Evolutionary conservation across 2,888 invertebrate genomes (phyloP), one percentile per base, ranked within the genome.

Genomic region (Caenorhabditis sp.): DNA sequence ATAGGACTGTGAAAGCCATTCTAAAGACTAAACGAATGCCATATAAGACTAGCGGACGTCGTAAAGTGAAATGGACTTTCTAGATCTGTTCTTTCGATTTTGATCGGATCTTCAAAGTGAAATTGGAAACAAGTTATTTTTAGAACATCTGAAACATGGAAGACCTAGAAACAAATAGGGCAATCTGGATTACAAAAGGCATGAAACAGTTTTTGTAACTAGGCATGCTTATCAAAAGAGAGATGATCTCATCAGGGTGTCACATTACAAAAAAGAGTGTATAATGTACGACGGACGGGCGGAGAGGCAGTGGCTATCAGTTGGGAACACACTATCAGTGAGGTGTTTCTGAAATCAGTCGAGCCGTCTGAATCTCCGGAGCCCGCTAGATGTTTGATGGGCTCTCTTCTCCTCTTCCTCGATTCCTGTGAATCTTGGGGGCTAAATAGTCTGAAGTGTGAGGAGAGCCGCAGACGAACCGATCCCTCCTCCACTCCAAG

Each of bases 291-390:
- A 66, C 58, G 66, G n/a, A 22, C 24, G n/a, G 35, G 44, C 47
- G 24, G 61, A 44, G 56, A 6, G 47, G 56, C 44, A 69, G 59
- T 31, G 77, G 69, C 77, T 77, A 77, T 77, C 77, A 77, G 61
- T 38, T 64, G 63, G 58, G 77, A 77, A 77, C 76, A 76, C 76
- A 68, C 4, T 77, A 77, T 77, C 69, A 77, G 77, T 70, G 47
- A 77, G 77, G 77, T 70, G 77, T 77, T 77, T 77, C 77, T 77
- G 77, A 77, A 77, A 77, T 77, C 77, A 63, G 59, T 69, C 24
- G 68, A 66, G 47, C 59, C 66, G 47, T 51, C 77, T 77, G 69
- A 51, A 51, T 44, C 69, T 77, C 70, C 26, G 14, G 22, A 5
- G 8, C 54, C 54, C n/a, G 6, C 54, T 26, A 10, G 35, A 26